Percentiles rank a stretch among this genome's conserved stretches.
Evolutionary conservation across 1,140 invertebrate species (phyloP).

Genomic region (Drosophila pallidifrons): DNA sequence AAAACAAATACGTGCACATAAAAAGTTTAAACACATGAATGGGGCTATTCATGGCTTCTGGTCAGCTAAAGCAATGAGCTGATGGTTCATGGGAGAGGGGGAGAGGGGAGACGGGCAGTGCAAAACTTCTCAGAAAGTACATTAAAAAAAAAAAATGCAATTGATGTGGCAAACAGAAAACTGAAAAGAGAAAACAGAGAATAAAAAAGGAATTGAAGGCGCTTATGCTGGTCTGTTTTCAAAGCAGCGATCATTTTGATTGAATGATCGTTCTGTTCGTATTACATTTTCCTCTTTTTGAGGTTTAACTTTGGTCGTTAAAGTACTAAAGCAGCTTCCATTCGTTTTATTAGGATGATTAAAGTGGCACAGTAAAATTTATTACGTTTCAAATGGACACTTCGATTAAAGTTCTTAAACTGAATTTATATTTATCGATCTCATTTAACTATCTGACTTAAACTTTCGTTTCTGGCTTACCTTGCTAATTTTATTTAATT

Average conservation of each 20-base stretch:
- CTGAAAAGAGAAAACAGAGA: background rate
- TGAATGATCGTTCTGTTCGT: background rate
- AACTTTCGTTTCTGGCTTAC: too few relatives aligned
- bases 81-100: background rate
- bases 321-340: background rate
- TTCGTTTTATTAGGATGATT: too few relatives aligned
- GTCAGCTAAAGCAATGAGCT: constrained; percentile 4
- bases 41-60: constrained; percentile 33
- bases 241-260: constrained; percentile 2
- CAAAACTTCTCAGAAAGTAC: constrained; percentile 8
- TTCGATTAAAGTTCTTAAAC: too few relatives aligned
- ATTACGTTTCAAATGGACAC: too few relatives aligned
- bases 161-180: constrained; percentile 10
- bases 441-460: too few relatives aligned
- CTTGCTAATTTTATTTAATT: too few relatives aligned
- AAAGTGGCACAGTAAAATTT: too few relatives aligned
- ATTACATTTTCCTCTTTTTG: background rate
- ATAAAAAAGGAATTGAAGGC: constrained; percentile 3
- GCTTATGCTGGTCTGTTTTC: background rate
- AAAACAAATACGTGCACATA: constrained; percentile 61
- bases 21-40: constrained; percentile 55
- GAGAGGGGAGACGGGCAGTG: background rate
- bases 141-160: constrained; percentile 13
- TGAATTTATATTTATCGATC: too few relatives aligned
- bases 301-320: background rate